Percentiles rank a stretch among this genome's conserved stretches.
Conservation (phyloP, 2,888 invertebrate species). For the Neelides folsomi region DNA sequence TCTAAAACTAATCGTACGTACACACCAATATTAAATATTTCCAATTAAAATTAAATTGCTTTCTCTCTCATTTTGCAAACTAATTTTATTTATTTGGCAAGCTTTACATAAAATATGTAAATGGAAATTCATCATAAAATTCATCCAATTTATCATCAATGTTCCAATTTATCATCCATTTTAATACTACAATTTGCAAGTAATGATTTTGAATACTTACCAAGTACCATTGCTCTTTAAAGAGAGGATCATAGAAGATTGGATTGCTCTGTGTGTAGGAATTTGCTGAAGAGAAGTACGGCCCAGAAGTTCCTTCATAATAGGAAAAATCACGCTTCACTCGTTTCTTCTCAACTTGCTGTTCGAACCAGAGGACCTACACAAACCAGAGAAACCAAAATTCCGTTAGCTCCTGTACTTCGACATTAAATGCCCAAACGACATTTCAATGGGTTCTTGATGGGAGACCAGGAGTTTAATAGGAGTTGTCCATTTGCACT, state of each 20-base stretch:
- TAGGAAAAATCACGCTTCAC: slow-evolving; percentile 69
- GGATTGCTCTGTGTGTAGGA: slow-evolving; percentile 37
- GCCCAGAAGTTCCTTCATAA: slow-evolving; percentile 39
- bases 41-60: too few species aligned
- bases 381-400: slow-evolving; percentile 30
- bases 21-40: too few species aligned
- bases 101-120: not conserved
- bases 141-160: not conserved
- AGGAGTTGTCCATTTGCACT: too few species aligned
- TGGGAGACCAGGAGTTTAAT: too few species aligned
- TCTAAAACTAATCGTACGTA: too few species aligned
- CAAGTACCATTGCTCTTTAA: slow-evolving; percentile 94
- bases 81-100: too few species aligned
- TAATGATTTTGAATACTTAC: slow-evolving; percentile 49
- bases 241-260: slow-evolving; percentile 74
- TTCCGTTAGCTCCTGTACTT: too few species aligned
- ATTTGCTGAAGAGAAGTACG: slow-evolving; percentile 37
- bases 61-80: too few species aligned
- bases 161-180: too few species aligned
- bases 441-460: too few species aligned
- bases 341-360: slow-evolving; percentile 76
- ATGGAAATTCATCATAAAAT: not conserved
- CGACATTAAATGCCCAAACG: too few species aligned
- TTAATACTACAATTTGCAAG: not conserved
- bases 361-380: slow-evolving; percentile 86